A percentile compares a stretch with the other conserved stretches of the same genome.
Conservation (phyloP, 1,140 invertebrate species). For the Hormaphis cornu region DNA sequence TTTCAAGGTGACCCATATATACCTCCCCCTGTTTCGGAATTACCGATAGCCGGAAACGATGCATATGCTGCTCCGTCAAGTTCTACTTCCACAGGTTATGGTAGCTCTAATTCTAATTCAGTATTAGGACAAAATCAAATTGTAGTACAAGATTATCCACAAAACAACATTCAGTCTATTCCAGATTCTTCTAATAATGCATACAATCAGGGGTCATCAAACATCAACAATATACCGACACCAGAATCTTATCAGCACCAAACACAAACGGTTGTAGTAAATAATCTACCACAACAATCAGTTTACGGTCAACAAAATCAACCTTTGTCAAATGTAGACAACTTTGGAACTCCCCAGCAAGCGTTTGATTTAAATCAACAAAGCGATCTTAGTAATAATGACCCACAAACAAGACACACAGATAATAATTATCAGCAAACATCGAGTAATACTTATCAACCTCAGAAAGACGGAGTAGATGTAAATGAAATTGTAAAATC, state of each 20-base stretch:
- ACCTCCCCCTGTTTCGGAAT: conserved; percentile 53
- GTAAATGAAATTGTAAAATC: conserved; percentile 35
- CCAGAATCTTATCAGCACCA: conserved; percentile 20
- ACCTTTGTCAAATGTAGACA: not conserved
- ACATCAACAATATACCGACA: not conserved
- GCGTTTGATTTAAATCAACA: conserved; percentile 13
- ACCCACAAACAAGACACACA: not conserved
- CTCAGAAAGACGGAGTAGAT: conserved; percentile 20
- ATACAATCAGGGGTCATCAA: not conserved
- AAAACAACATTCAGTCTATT: not conserved
- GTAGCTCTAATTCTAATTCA: not conserved
- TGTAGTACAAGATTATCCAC: not conserved
- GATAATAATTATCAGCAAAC: not conserved
- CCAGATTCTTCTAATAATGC: not conserved
- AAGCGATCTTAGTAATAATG: not conserved
- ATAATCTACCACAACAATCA: not conserved
- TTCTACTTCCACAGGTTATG: not conserved
- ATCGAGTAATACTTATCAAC: conserved; percentile 9
- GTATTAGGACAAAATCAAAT: not conserved
- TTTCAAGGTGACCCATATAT: conserved; percentile 50
- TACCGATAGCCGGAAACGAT: conserved; percentile 37
- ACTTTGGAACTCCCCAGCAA: not conserved
- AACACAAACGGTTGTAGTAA: not conserved
- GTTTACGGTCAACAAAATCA: not conserved
- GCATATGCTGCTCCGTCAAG: conserved; percentile 9